Evolutionary conservation across 2,797 vertebrate genomes (phyloP), one percentile per base, ranked within the genome.

Genomic region (Melanotaenia pygmaea): DNA sequence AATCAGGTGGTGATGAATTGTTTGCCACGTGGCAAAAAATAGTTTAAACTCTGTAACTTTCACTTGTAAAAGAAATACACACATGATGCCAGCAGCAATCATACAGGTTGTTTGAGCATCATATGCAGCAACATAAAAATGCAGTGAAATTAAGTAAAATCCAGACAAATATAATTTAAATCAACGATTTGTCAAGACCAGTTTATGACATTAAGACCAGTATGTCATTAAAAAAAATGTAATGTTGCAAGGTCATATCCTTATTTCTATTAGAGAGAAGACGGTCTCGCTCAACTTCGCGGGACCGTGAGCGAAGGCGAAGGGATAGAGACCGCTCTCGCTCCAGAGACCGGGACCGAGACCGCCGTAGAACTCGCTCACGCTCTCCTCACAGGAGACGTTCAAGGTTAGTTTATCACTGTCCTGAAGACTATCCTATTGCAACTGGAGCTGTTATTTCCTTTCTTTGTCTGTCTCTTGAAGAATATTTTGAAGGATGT

Each of bases 371-470:
- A 67, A 96, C 93, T 67, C 96, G 97, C 1, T 97, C 96, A 0
- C 93, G 96, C 3, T 98, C 97, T 4, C 96, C 97, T 0, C 97
- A 97, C 83, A 91, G 96, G 73, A 94, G 97, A 12, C 94, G 97
- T 0, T 99, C 97, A 66, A 97, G 97, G 96, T 98, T 69, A 72
- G 58, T 45, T n/a, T 18, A 10, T 11, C 12, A 22, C 12, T 18
- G 18, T n/a, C 16, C 32, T 34, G 10, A 12, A 6, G 18, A 3
- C 26, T 8, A 47, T 59, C 2, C 10, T 7, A 20, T 54, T 54
- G 50, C 56, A n/a, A 47, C 18, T 4, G 13, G 1, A 6, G 43
- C 16, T 18, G 16, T 18, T 45, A 20, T 45, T 45, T 13, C 18
- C 5, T 45, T 43, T 43, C 14, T 16, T 16, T 37, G 37, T 45